These are phyloP conservation scores for Cephus runcator DNA, from an alignment of 2,888 invertebrate species.

Conservation along the genomic window DNA sequence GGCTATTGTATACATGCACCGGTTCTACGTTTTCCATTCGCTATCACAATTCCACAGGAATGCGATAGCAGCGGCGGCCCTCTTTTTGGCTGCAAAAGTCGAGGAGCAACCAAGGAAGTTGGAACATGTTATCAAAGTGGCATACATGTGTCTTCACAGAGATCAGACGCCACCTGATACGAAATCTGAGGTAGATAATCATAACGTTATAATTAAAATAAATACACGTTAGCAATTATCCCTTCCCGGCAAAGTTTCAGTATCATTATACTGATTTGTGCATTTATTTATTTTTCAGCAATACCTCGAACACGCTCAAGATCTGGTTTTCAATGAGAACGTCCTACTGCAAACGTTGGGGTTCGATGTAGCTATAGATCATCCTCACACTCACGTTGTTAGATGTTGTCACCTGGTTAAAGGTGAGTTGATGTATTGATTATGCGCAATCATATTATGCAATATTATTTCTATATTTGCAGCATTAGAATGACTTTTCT, in stretches of 20 bases:
- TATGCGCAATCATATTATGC: too few relatives aligned
- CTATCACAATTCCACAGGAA: constrained; percentile 95
- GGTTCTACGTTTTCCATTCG: constrained; percentile 98
- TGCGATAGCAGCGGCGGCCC: constrained; percentile 91
- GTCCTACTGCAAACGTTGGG: constrained; percentile 96
- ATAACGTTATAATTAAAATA: constrained; percentile 12
- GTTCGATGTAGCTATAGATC: constrained; percentile 97
- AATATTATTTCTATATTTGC: too few relatives aligned
- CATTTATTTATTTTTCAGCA: constrained; percentile 60
- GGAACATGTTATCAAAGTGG: constrained; percentile 95
- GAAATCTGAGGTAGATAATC: constrained; percentile 75
- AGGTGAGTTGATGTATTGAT: constrained; percentile 72
- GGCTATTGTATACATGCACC: constrained; percentile 99
- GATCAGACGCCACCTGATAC: constrained; percentile 74
- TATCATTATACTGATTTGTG: too few relatives aligned
- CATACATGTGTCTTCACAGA: constrained; percentile 87
- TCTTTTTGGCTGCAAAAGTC: constrained; percentile 97
- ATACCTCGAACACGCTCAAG: constrained; percentile 84
- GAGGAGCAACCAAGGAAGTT: constrained; percentile 98
- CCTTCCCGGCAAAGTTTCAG: too few relatives aligned
- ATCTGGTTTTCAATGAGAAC: constrained; percentile 96
- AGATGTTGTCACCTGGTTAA: constrained; percentile 95
- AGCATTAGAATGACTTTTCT: too few relatives aligned
- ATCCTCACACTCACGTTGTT: constrained; percentile 97
- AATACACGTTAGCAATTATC: constrained; percentile 1